Conservation (phyloP, 2,797 vertebrate species). For the Pteronotus mesoamericanus region DNA sequence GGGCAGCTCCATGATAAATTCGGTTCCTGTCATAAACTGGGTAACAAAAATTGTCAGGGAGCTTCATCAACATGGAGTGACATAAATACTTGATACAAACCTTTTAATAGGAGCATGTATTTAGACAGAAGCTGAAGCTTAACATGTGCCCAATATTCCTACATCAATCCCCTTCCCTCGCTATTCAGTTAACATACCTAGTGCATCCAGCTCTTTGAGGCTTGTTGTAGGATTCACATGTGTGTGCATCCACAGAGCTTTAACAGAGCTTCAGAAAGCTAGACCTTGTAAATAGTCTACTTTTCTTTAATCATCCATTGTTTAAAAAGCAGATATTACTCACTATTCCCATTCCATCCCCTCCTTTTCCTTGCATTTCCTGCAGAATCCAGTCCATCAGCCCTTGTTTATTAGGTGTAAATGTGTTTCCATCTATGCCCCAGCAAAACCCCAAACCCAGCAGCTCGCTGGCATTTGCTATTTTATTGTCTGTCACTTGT, state of each 20-base stretch:
- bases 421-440: slow-evolving; percentile 65
- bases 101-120: not conserved
- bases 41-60: not conserved
- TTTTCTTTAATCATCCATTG: slow-evolving; percentile 27
- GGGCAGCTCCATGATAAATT: not conserved
- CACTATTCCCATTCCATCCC: slow-evolving; percentile 13
- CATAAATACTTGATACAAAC: not conserved
- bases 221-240: not conserved
- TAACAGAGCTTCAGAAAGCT: not conserved
- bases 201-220: not conserved
- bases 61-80: not conserved
- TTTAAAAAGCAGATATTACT: slow-evolving; percentile 36
- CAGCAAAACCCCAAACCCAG: slow-evolving; percentile 57
- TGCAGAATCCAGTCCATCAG: slow-evolving; percentile 55
- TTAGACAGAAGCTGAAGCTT: not conserved
- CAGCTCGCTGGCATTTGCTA: slow-evolving; percentile 40
- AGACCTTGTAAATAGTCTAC: not conserved
- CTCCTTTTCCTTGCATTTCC: slow-evolving; percentile 52
- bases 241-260: not conserved
- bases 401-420: slow-evolving; percentile 63
- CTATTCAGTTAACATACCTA: not conserved
- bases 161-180: not conserved
- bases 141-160: not conserved
- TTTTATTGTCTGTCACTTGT: slow-evolving; percentile 74
- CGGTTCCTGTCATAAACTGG: not conserved